Evolutionary conservation across 2,113 vertebrate genomes (phyloP).

Genomic region (Maccullochella peelii): DNA sequence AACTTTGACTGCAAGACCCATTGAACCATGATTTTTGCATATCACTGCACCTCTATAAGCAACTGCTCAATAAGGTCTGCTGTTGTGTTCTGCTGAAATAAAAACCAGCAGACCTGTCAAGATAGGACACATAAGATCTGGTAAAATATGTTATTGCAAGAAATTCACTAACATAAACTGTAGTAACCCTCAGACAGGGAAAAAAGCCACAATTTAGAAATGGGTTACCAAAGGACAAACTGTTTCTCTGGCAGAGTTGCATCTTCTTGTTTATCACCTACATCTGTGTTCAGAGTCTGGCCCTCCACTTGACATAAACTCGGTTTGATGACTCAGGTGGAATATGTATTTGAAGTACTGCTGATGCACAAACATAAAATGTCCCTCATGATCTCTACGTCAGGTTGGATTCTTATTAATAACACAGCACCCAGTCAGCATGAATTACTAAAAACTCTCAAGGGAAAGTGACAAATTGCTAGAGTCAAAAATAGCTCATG

Average conservation of each 20-base stretch:
- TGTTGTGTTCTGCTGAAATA: neutral
- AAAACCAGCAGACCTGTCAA: neutral
- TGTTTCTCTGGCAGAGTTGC: conserved; percentile 8
- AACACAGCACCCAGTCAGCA: conserved; percentile 71
- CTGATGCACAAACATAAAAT: conserved; percentile 69
- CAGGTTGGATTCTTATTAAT: conserved; percentile 74
- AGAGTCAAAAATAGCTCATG: conserved; percentile 57
- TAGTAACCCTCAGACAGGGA: neutral
- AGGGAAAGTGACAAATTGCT: conserved; percentile 68
- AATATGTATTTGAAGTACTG: conserved; percentile 70
- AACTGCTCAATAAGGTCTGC: neutral
- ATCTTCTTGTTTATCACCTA: conserved; percentile 37
- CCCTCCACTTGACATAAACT: conserved; percentile 42
- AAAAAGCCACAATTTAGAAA: neutral
- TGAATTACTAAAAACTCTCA: conserved; percentile 69
- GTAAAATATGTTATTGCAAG: neutral
- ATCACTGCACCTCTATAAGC: neutral
- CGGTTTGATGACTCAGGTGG: conserved; percentile 62
- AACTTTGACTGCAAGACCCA: neutral
- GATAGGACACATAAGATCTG: neutral
- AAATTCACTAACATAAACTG: neutral
- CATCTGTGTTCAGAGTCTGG: conserved; percentile 32
- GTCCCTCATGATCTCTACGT: conserved; percentile 69
- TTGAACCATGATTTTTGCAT: neutral
- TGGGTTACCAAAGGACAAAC: conserved; percentile 29